Evolutionary conservation across 2,113 vertebrate genomes (phyloP).

Genomic region (Agapornis roseicollis): DNA sequence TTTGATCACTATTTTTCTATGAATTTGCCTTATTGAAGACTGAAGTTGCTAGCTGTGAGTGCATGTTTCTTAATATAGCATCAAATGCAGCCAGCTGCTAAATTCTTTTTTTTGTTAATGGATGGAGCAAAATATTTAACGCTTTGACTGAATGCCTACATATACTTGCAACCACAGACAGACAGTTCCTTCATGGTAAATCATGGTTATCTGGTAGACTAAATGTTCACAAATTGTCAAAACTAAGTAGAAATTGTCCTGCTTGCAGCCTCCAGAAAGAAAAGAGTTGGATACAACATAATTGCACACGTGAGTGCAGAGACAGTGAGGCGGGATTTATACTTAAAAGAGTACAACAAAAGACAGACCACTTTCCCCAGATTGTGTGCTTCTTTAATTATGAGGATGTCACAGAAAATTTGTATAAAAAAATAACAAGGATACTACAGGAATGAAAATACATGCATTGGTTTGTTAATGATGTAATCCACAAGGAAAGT

Average conservation of each 20-base stretch:
- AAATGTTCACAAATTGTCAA: neutral
- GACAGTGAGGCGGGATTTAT: neutral
- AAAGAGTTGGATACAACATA: neutral
- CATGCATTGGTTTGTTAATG: neutral
- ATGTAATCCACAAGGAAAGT: neutral
- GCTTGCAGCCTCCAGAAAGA: neutral
- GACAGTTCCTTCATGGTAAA: neutral
- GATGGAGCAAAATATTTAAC: neutral
- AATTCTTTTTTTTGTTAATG: neutral
- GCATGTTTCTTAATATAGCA: fast-evolving
- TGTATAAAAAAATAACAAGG: neutral
- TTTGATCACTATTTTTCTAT: neutral
- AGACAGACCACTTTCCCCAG: neutral
- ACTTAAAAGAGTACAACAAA: neutral
- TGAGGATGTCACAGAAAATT: neutral
- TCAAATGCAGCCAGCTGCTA: neutral
- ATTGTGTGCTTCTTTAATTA: neutral
- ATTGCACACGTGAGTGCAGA: neutral
- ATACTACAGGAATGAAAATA: neutral
- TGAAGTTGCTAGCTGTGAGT: neutral
- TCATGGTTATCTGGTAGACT: neutral
- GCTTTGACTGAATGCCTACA: neutral
- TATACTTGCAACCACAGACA: neutral
- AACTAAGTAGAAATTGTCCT: neutral
- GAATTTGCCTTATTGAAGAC: neutral